phyloP scores from a whole-genome alignment of 1,140 invertebrate species.

The Hyphantria cunea region DNA sequence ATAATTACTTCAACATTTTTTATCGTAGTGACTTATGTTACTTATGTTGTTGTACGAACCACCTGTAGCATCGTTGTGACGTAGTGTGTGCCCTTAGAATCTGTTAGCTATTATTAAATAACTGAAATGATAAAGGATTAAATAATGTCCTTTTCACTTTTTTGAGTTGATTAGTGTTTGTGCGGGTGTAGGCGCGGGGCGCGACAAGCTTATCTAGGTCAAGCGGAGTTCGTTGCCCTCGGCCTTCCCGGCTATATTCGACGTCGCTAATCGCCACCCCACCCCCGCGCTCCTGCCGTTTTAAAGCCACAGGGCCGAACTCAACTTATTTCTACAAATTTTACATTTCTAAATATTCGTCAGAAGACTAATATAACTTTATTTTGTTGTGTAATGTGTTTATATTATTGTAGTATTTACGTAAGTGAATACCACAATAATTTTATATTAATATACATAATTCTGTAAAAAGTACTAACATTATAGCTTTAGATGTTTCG shows the following conservation, averaged over 20 bases:
- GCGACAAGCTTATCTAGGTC: constrained; percentile 71
- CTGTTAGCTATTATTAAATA: too few species aligned
- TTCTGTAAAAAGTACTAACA: too few species aligned
- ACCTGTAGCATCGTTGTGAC: neutral
- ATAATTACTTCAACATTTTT: neutral
- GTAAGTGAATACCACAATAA: too few species aligned
- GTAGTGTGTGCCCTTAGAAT: neutral
- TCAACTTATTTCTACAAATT: constrained; percentile 20
- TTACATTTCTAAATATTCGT: too few species aligned
- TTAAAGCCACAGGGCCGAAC: constrained; percentile 37
- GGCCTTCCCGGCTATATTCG: constrained; percentile 81
- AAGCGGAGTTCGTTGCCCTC: constrained; percentile 81
- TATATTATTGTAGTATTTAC: too few species aligned
- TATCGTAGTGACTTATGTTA: neutral
- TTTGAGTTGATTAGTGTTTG: constrained; percentile 52
- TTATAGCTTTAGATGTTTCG: too few species aligned
- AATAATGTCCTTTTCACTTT: constrained; percentile 78
- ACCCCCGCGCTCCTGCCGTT: constrained; percentile 19
- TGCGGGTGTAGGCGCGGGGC: constrained; percentile 33
- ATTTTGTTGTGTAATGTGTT: too few species aligned
- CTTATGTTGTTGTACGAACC: neutral
- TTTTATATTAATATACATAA: too few species aligned
- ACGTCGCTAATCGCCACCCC: constrained; percentile 67
- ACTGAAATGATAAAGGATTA: constrained; percentile 35
- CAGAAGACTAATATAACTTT: too few species aligned